Conservation (phyloP, 2,113 vertebrate genomes). For the Notiomystis cincta region DNA sequence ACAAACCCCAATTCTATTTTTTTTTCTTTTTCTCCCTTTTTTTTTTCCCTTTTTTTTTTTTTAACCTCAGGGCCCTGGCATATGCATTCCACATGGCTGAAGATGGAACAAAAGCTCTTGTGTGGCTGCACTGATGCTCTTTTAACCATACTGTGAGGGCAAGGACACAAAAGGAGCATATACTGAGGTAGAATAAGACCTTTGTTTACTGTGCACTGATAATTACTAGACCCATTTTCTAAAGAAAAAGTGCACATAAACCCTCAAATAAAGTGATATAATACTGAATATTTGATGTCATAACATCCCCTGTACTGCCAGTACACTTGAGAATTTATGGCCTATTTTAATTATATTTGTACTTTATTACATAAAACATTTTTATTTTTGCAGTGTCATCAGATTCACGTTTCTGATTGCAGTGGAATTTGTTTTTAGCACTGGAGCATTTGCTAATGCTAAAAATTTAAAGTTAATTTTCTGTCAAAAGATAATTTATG, state of each 20-base stretch:
- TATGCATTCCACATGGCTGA: conserved; percentile 88
- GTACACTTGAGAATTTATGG: conserved; percentile 2
- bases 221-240: background rate
- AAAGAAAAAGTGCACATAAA: conserved; percentile 13
- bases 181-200: conserved; percentile 2
- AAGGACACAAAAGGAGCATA: background rate
- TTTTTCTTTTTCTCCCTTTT: background rate
- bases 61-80: conserved; percentile 73
- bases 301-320: background rate
- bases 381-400: background rate
- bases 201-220: conserved; percentile 19
- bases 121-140: conserved; percentile 47
- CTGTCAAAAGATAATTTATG: background rate
- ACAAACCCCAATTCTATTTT: conserved; percentile 65
- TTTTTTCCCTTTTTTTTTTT: background rate
- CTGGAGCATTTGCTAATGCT: background rate
- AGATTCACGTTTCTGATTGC: background rate
- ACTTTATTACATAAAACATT: background rate
- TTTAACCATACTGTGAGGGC: conserved; percentile 40
- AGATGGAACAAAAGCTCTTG: conserved; percentile 78
- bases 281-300: background rate
- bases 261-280: background rate
- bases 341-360: background rate
- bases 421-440: conserved; percentile 20
- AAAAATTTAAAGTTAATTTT: background rate